Base-by-base conservation (phyloP, 1,140 invertebrate species). In the Tetragonula clypearis region DNA sequence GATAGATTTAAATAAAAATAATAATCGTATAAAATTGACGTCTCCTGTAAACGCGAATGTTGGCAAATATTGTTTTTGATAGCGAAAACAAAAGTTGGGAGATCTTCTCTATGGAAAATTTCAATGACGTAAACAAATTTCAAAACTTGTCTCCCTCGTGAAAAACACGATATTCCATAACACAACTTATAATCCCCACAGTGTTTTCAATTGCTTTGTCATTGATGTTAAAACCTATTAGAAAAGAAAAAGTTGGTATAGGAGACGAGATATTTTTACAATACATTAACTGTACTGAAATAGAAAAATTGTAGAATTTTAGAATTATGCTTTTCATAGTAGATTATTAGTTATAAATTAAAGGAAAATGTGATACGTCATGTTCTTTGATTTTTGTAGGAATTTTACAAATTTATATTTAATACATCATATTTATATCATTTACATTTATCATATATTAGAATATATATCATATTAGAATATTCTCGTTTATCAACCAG, bases 41-140 rank as follows among this genome's bases (percentile, higher is more conserved):
- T 58, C 17, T 56, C 19, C 73, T 23, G 41, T 11, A 60, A 26
- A 17, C n/a, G 23, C 15, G 72, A 78, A 77, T 53, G 11, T 72
- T 66, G 72, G 15, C 41, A 8, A 55, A 14, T 35, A 14, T 30
- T 4, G 11, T 41, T 19, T 26, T n/a, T 30, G 21, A 3, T 14
- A 21, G 41, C n/a, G 8, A 53, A 60, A 81, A 81, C 56, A 81
- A 81, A 80, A 72, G 35, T 41, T 49, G 68, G 1, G 9, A 23
- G 23, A 72, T 14, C 17, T 66, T 8, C 65, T 66, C n/a, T 66
- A 5, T 62, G 19, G 41, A 62, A 62, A n/a, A 62, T 62, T 23
- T 62, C 60, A n/a, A 62, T 62, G 9, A 8, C 8, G 19, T 62
- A 62, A 62, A 62, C 3, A 62, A 62, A n/a, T n/a, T n/a, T 62